Evolutionary conservation across 2,113 vertebrate species (phyloP), one percentile per base, ranked within the genome.

Genomic region (Anolis sagrei): DNA sequence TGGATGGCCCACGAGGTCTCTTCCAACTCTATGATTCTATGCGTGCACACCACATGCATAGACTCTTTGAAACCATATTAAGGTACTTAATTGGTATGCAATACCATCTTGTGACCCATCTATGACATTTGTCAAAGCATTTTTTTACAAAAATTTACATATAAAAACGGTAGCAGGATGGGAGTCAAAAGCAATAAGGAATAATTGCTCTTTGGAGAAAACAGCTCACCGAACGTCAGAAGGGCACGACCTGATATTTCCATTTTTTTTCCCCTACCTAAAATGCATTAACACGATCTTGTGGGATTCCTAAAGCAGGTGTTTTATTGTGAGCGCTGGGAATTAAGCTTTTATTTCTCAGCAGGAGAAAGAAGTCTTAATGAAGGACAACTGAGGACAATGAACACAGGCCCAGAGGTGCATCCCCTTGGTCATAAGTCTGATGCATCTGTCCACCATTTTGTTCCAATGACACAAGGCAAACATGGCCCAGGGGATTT

Each of bases 91-190:
- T 61, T 34, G 34, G 0, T 0, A 0, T 2, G 1, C 36, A 29
- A 5, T 74, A 84, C 19, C 69, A 77, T 75, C 18, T 89, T 90
- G 88, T 89, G 74, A 36, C 84, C 81, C 62, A 88, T 0, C 78
- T 66, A 89, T 0, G 13, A 36, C 79, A 81, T 66, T 51, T 91
- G 23, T 83, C 85, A 83, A 70, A 44, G 75, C 83, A 74, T 87
- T 25, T 91, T 93, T 92, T 92, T 74, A 76, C n/a, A n/a, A n/a
- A n/a, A n/a, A 44, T 92, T 92, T 92, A 70, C 78, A 93, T 89
- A 90, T 75, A 39, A 80, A 87, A 16, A 51, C 86, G 29, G 88
- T 80, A 64, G 77, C 21, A 13, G 25, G 44, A 19, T 18, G 29
- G 77, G 89, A 68, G 8, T 18, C 76, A 86, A 25, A 32, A 58